Evolutionary conservation across 2,113 vertebrate genomes (phyloP), one percentile per base, ranked within the genome.

Genomic region (Sinocyclocheilus grahami): DNA sequence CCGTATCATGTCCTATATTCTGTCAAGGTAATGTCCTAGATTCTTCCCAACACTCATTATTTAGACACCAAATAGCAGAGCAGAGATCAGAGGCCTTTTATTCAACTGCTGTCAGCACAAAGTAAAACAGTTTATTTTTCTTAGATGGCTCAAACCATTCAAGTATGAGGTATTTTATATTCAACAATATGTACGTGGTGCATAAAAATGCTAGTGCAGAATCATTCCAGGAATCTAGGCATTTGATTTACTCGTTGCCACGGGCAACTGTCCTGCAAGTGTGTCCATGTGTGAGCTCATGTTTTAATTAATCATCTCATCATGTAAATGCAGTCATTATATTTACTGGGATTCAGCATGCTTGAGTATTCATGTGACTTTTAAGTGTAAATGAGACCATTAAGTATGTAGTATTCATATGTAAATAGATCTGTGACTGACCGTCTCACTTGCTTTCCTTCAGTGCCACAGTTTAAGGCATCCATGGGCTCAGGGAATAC

Each of bases 21-120:
- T 89, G 85, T 92, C 90, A 93, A 92, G 90, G 92, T 93, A 91
- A 88, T 91, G 94, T 91, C 94, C 95, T 90, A 95, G 92, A 93
- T 95, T 93, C 89, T 89, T 91, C 71, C 14, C 65, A 88, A 87
- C 51, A 82, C 92, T 90, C 87, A 91, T 91, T 92, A 88, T 82
- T 78, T 81, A 62, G 16, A 80, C 76, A 84, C 69, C n/a, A 77
- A 80, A 81, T 72, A 27, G 33, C 30, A 76, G 37, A 24, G 33
- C 46, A 84, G 22, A 78, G 39, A 80, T 48, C 20, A 82, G 39
- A 63, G 9, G 53, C 39, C 63, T 58, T 13, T 88, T 60, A 30
- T 86, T 77, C 62, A 42, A 3, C 6, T 11, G 11, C 20, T 81
- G 33, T 55, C 22, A 74, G 22, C 67, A 20, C 55, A 27, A 60